Evolutionary conservation across 2,888 invertebrate species (phyloP), one percentile per base, ranked within the genome.

Genomic region (Ctenicera cuprea): DNA sequence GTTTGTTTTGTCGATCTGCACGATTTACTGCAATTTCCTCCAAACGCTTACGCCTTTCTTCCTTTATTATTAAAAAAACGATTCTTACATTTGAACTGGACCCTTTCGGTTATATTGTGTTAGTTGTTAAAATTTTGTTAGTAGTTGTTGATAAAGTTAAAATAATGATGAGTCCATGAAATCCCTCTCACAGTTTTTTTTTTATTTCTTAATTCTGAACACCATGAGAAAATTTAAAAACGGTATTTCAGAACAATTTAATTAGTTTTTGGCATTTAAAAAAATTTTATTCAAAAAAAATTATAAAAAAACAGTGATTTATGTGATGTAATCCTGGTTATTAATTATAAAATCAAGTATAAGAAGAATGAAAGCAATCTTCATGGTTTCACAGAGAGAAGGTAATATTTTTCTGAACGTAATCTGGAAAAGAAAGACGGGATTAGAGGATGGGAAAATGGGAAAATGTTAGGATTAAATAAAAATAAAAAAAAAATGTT

Each of bases 11-110:
- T 61, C 93, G 89, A 73, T 94, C 93, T 78, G 86, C 86, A 66
- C 93, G 90, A 88, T 93, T 90, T 78, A 89, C 87, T 86, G 92
- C 90, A 78, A 94, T 94, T 82, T 95, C 94, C 88, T 94, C 91
- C 82, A 94, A 89, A 78, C 93, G 91, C 78, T 92, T 92, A 83
- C 92, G 92, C 76, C 94, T 89, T 86, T 94, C 94, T 90, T 93
- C 93, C 89, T 94, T 88, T 74, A 84, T 76, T 80, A 73, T 59
- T 67, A 74, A 77, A 63, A 54, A 14, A 48, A 37, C 3, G 1
- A 20, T 52, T 30, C 12, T 54, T 68, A 68, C 26, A n/a, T 63
- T 33, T 43, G 41, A 20, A 52, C 20, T 37, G 59, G 8, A 9
- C 7, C 50, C 1, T 20, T 22, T 1, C 4, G 0, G 20, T 50